Evolutionary conservation across 2,888 invertebrate species (phyloP), one percentile per base, ranked within the genome.

Genomic region (Epinotia ramella): DNA sequence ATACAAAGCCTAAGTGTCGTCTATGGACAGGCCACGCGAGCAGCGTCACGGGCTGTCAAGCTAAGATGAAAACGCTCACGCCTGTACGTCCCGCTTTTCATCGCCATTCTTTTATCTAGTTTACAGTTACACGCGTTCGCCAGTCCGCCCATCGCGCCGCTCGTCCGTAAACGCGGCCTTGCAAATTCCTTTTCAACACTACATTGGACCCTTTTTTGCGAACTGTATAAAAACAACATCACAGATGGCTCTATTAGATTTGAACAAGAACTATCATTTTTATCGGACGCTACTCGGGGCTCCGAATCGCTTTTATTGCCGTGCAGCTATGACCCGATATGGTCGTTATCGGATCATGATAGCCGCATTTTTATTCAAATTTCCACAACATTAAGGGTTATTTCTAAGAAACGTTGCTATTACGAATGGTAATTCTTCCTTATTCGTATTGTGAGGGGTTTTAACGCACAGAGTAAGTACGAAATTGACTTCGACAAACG

Each of bases 291-390:
- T 70, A 57, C 24, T 44, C 18, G 18, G 63, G 57, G 57, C 70
- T 20, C n/a, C 57, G 28, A 59, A 72, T 7, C 44, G 66, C 70
- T 66, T 77, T 77, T 66, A 77, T 70, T 57, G 70, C 56, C n/a
- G n/a, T 16, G 60, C 69, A 70, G 46, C 53, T 67, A 67, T 66
- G 62, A 44, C 64, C 57, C 60, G 66, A 67, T 62, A 46, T 76
- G 56, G 62, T 64, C 68, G 68, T 69, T 56, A 74, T 71, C 66
- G 57, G 67, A 44, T 33, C 64, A 13, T 60, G 74, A 69, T 65
- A 71, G 62, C 60, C 44, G 57, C 74, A 59, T 68, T 74, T 77
- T 67, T 71, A 74, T 77, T 77, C 62, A 77, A 74, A 77, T 72
- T 63, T 76, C 53, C 65, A 73, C 65, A 56, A 33, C 18, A 44